Percentiles rank a stretch among this genome's conserved stretches.
phyloP scores from a whole-genome alignment of 1,140 invertebrate species.

The Ceratoteleas bidentatus region DNA sequence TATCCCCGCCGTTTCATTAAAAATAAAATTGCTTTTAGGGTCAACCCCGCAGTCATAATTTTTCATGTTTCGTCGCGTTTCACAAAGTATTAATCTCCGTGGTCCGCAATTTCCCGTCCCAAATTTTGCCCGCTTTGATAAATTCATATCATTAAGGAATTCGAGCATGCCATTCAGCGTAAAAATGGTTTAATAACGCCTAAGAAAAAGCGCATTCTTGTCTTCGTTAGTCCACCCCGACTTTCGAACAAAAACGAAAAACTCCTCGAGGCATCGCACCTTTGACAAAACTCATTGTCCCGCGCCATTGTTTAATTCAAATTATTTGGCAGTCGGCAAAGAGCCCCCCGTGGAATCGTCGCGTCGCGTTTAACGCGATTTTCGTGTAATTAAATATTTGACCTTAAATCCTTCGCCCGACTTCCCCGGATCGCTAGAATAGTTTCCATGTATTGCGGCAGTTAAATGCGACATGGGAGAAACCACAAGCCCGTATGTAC shows the following conservation, averaged over 20 bases:
- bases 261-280: neutral
- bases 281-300: conserved; percentile 18
- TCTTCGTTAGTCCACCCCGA: neutral
- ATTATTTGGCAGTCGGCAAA: conserved; percentile 3
- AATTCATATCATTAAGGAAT: neutral
- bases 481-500: conserved; percentile 68
- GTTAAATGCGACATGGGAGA: conserved; percentile 52
- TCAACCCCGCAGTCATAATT: too few relatives aligned
- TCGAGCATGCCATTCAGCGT: neutral
- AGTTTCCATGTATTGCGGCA: conserved; percentile 41
- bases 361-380: conserved; percentile 5
- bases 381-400: conserved; percentile 35
- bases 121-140: neutral
- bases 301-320: conserved; percentile 3
- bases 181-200: neutral
- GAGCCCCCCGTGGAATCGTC: neutral
- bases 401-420: conserved; percentile 26
- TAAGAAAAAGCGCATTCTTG: conserved; percentile 1
- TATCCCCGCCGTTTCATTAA: too few relatives aligned
- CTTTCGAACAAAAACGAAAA: conserved; percentile 10
- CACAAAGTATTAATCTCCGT: too few relatives aligned
- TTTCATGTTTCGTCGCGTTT: too few relatives aligned
- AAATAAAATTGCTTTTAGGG: too few relatives aligned
- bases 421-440: conserved; percentile 27
- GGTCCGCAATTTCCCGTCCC: neutral